A percentile compares a stretch with the other conserved stretches of the same genome.
Conservation (phyloP, 2,888 invertebrate species). For the Andrena bucephala region DNA sequence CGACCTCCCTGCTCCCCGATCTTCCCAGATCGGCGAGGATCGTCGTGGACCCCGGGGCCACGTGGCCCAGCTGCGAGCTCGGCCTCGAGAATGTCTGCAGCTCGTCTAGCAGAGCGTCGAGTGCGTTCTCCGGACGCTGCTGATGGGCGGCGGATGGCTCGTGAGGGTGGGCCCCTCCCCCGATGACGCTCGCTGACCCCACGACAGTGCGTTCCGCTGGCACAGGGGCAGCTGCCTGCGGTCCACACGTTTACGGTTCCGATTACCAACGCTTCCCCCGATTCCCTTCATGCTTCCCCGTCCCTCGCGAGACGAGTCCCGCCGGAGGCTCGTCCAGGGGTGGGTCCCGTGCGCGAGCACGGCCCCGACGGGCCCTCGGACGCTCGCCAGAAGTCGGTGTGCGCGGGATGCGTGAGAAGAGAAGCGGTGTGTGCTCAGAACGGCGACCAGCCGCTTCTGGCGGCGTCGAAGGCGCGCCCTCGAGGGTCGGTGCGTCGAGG, state of each 20-base stretch:
- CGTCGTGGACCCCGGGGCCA: constrained; percentile 34
- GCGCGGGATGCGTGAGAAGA: not conserved
- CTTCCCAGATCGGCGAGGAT: constrained; percentile 84
- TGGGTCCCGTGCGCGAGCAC: constrained; percentile 11
- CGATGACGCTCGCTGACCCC: constrained; percentile 87
- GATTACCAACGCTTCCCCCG: constrained; percentile 13
- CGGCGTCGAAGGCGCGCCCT: constrained; percentile 10
- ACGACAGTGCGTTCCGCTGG: constrained; percentile 87
- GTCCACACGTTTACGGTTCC: constrained; percentile 55
- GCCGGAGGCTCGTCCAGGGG: not conserved
- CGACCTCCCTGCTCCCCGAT: constrained; percentile 84
- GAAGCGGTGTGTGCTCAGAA: not conserved
- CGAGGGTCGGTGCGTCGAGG: constrained; percentile 10
- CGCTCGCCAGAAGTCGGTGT: constrained; percentile 50
- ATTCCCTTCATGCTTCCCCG: not conserved
- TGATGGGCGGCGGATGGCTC: constrained; percentile 86
- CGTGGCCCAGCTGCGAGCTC: constrained; percentile 80
- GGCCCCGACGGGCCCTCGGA: constrained; percentile 16
- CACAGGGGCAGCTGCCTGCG: constrained; percentile 87
- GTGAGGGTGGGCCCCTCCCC: constrained; percentile 87
- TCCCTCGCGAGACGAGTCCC: not conserved
- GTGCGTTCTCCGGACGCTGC: constrained; percentile 96
- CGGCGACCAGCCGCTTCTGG: constrained; percentile 32
- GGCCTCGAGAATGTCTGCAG: constrained; percentile 95
- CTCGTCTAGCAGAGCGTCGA: constrained; percentile 98